Evolutionary conservation across 2,888 invertebrate species (phyloP).

Genomic region (Didymodactylos carnosus): DNA sequence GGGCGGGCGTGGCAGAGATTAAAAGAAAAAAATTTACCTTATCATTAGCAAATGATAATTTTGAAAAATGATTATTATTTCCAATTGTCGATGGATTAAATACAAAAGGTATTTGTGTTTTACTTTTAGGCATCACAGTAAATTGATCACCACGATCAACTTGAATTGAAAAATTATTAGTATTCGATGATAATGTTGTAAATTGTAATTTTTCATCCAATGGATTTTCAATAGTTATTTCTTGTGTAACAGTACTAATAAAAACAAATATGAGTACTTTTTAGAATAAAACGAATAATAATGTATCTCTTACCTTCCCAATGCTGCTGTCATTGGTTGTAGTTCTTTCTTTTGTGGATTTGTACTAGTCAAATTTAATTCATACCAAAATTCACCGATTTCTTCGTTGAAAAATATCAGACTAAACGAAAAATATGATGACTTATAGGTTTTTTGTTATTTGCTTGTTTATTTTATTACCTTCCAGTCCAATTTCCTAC

Average conservation of each 20-base stretch:
- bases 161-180: slow-evolving; percentile 29
- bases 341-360: slow-evolving; percentile 26
- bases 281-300: not conserved
- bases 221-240: slow-evolving; percentile 27
- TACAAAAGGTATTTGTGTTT: slow-evolving; percentile 18
- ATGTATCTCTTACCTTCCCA: slow-evolving; percentile 25
- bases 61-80: slow-evolving; percentile 23
- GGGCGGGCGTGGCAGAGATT: no score
- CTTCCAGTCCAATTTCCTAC: slow-evolving; percentile 27
- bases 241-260: slow-evolving; percentile 25
- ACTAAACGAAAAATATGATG: no score
- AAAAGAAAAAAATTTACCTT: slow-evolving; percentile 27
- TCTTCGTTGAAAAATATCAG: slow-evolving; percentile 29
- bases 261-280: not conserved
- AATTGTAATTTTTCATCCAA: slow-evolving; percentile 27
- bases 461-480: slow-evolving; percentile 17
- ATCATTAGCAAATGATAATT: slow-evolving; percentile 27
- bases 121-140: slow-evolving; percentile 22
- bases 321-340: slow-evolving; percentile 30
- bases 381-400: slow-evolving; percentile 35
- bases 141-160: slow-evolving; percentile 22
- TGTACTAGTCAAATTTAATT: slow-evolving; percentile 24
- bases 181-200: slow-evolving; percentile 26
- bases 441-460: no score
- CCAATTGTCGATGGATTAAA: slow-evolving; percentile 33